Base-by-base conservation (phyloP, 2,888 invertebrate species). In the Pachydiplax longipennis region DNA sequence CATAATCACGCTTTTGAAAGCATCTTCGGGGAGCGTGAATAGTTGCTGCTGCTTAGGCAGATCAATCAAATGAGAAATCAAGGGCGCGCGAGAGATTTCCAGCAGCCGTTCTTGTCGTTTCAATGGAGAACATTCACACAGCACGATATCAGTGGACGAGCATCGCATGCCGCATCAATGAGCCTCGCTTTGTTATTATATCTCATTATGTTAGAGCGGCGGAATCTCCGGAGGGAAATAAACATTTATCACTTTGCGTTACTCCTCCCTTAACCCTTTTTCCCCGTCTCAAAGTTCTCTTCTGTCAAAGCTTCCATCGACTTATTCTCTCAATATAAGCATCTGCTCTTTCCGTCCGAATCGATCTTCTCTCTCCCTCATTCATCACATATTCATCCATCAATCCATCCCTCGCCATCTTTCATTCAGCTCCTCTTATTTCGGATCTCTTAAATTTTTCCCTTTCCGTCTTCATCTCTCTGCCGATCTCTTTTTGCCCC, bases 361-460 rank as follows among this genome's bases (percentile, higher is more conserved):
- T 83, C 83, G 53, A 83, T 58, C 83, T 31, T 53, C n/a, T n/a
- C n/a, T 22, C 82, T 44, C 82, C 25, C 58, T 35, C 83, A 83
- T 83, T 83, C 83, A 83, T 83, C 83, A 83, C 83, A 83, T 83
- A 83, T 83, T 83, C 83, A 83, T 83, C 83, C 83, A 83, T 61
- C 61, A 87, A 61, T 61, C 61, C 87, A 0, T 87, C 22, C 18
- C 61, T 22, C 48, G 10, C 81, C 87, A 35, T 65, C 31, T 40
- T 37, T 35, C 87, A 87, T 61, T 87, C 53, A 18, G 0, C n/a
- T 13, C 31, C 31, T 37, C 87, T 37, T 61, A 37, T 37, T n/a
- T 61, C 61, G 31, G 35, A 58, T 83, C 83, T 58, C 31, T 37
- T 58, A 58, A 35, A 83, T 31, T 58, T 61, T 61, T 83, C 53